phyloP scores from a whole-genome alignment of 37 sponge, comb jelly and placozoan species.

The Spongia lamella region DNA sequence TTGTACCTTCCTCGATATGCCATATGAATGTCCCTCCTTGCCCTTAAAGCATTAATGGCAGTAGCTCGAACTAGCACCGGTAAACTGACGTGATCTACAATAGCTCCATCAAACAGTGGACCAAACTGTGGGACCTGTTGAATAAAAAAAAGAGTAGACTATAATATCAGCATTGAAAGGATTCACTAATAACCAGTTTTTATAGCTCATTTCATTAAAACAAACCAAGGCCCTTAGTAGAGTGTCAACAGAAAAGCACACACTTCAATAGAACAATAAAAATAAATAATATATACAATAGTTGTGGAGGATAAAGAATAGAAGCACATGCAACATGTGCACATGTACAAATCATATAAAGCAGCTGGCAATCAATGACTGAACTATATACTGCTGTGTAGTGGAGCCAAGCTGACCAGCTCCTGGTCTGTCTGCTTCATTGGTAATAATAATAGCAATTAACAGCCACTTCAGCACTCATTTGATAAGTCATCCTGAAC shows the following conservation, averaged over 20 bases:
- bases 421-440: too few species aligned
- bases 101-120: slow-evolving; percentile 94
- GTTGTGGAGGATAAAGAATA: too few species aligned
- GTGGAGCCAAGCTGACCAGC: neutral
- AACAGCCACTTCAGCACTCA: slow-evolving; percentile 8
- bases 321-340: slow-evolving; percentile 9
- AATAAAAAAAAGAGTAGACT: neutral
- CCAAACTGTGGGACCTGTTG: slow-evolving; percentile 83
- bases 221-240: too few species aligned
- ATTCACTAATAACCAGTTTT: too few species aligned
- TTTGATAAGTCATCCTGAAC: neutral
- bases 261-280: neutral
- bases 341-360: slow-evolving; percentile 10
- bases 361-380: neutral
- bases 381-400: too few species aligned
- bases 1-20: slow-evolving; percentile 61
- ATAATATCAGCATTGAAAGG: too few species aligned
- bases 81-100: slow-evolving; percentile 69
- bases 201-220: too few species aligned
- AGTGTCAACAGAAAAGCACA: neutral
- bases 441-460: too few species aligned
- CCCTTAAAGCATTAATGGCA: slow-evolving; percentile 84
- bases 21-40: slow-evolving; percentile 42
- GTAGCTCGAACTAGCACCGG: slow-evolving; percentile 89
- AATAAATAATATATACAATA: slow-evolving; percentile 5